Conservation (phyloP, 2,113 vertebrate species). For the Microtus oregoni region DNA sequence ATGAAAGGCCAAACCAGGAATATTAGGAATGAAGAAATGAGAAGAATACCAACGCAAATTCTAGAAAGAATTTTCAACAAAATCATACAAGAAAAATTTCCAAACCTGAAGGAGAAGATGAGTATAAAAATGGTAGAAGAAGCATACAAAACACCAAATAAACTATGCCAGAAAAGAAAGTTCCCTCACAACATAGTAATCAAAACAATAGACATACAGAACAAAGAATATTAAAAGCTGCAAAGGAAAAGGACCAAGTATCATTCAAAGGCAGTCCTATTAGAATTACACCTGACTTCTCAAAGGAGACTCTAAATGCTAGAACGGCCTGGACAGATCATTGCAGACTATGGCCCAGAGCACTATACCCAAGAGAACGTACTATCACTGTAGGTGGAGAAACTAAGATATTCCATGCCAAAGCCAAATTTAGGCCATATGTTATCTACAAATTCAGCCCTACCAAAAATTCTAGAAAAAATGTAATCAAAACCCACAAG, state of each 20-base stretch:
- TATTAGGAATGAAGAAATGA: not conserved
- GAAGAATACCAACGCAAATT: not conserved
- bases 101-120: not conserved
- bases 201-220: not conserved
- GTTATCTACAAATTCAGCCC: not conserved
- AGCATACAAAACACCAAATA: not conserved
- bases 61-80: not conserved
- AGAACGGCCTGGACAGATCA: not conserved
- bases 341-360: not conserved
- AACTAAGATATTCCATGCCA: not conserved
- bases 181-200: too few species aligned
- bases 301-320: not conserved
- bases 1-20: not conserved
- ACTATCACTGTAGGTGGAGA: not conserved
- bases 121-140: not conserved
- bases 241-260: not conserved
- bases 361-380: not conserved
- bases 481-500: not conserved
- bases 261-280: not conserved
- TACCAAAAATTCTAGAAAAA: not conserved
- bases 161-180: not conserved
- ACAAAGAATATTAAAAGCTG: not conserved
- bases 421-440: not conserved
- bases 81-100: not conserved
- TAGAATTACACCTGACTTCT: not conserved